Conservation (phyloP, 92 coral and sea anemone species). For the Desmophyllum pertusum region DNA sequence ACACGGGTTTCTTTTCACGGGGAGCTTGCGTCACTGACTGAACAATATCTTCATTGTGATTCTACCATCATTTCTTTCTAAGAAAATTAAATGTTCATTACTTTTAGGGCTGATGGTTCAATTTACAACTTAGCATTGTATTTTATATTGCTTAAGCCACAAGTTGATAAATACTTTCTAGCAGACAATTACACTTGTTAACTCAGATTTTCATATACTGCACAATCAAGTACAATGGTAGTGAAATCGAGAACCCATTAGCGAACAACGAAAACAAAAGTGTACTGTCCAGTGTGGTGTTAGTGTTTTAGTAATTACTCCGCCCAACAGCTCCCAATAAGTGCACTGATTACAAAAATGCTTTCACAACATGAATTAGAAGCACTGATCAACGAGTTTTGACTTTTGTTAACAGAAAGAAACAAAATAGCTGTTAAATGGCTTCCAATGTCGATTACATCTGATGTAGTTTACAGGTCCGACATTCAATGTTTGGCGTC, state of each 20-base stretch:
- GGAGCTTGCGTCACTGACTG: too few species aligned
- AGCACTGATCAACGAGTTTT: neutral
- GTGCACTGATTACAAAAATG: neutral
- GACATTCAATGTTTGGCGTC: too few species aligned
- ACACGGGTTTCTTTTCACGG: too few species aligned
- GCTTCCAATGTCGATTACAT: too few species aligned
- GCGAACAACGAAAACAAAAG: neutral
- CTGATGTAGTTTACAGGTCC: too few species aligned
- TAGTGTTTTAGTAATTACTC: neutral
- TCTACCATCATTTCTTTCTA: too few species aligned
- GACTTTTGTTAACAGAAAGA: neutral
- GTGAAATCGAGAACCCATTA: slow-evolving; percentile 8
- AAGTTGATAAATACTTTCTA: slow-evolving; percentile 11
- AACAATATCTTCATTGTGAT: too few species aligned
- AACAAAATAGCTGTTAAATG: too few species aligned
- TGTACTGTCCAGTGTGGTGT: neutral
- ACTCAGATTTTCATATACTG: neutral
- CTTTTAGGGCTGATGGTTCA: too few species aligned
- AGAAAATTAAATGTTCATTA: too few species aligned
- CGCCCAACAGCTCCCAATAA: neutral
- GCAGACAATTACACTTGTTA: slow-evolving; percentile 4
- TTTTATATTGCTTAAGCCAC: slow-evolving; percentile 17
- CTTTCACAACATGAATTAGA: neutral
- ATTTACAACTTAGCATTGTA: too few species aligned
- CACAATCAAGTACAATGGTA: neutral